These are phyloP conservation scores for Pseudococcus longispinus DNA, from an alignment of 2,888 invertebrate species.

Conservation along the genomic window DNA sequence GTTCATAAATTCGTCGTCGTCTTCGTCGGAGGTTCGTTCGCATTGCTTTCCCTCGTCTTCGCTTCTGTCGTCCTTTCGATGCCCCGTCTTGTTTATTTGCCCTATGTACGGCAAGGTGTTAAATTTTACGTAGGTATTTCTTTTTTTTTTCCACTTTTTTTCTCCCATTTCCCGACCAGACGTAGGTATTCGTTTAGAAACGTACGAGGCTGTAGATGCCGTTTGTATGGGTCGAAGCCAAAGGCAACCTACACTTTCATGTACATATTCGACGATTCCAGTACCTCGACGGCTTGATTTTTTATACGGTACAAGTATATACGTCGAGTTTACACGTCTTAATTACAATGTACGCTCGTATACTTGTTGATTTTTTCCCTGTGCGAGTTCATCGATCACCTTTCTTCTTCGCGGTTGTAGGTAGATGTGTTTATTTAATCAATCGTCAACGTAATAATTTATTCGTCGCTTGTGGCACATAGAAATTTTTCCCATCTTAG, in stretches of 20 bases:
- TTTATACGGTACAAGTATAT: not conserved
- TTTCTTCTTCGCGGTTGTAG: not conserved
- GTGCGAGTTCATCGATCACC: not conserved
- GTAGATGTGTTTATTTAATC: not conserved
- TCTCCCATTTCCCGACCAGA: not conserved
- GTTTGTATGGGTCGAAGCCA: not conserved
- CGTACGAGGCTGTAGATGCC: not conserved
- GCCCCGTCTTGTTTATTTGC: not conserved
- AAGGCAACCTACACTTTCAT: not conserved
- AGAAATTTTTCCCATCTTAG: not conserved
- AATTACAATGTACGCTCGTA: not conserved
- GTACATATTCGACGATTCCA: not conserved
- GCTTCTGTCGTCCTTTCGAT: too few species aligned
- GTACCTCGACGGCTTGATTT: not conserved
- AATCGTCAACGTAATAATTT: conserved; percentile 4
- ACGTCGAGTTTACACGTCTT: not conserved
- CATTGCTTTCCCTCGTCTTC: not conserved
- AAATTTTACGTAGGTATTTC: not conserved
- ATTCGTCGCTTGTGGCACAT: not conserved
- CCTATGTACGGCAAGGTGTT: not conserved
- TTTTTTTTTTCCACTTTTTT: not conserved
- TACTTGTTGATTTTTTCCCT: not conserved
- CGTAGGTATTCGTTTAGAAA: not conserved
- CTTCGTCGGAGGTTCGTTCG: not conserved
- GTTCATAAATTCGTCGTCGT: not conserved